Percentiles rank a stretch among this genome's conserved stretches.
These are phyloP conservation scores for Boloria selene DNA, from an alignment of 2,888 invertebrate species.

Conservation along the genomic window DNA sequence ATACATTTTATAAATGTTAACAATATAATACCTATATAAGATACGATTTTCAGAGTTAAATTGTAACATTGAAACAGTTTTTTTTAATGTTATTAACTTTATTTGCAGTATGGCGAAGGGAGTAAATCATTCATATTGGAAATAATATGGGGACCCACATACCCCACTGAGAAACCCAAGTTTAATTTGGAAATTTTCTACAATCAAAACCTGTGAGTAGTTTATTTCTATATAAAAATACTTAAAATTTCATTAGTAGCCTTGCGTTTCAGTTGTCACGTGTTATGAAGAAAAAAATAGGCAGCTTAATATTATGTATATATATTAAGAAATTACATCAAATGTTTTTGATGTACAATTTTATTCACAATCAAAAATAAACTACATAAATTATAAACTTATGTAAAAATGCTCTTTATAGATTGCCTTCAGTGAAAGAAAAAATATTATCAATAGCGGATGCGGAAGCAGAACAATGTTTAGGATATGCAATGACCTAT, in stretches of 20 bases:
- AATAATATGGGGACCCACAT: slow-evolving; percentile 92
- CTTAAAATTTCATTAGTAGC: too few species aligned
- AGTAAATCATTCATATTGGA: slow-evolving; percentile 94
- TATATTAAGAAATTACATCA: too few species aligned
- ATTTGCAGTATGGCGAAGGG: slow-evolving; percentile 89
- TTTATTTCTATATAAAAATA: neutral
- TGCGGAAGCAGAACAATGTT: slow-evolving; percentile 89
- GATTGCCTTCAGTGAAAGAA: slow-evolving; percentile 86
- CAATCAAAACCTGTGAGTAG: slow-evolving; percentile 93
- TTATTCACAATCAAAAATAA: too few species aligned
- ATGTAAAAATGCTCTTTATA: slow-evolving; percentile 51
- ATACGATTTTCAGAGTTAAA: too few species aligned
- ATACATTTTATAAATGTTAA: too few species aligned
- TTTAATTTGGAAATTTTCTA: slow-evolving; percentile 96
- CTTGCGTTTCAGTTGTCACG: too few species aligned
- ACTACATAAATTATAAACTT: too few species aligned
- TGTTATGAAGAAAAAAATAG: too few species aligned
- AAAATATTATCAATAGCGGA: slow-evolving; percentile 84
- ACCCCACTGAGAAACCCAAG: slow-evolving; percentile 91
- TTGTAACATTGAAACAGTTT: too few species aligned
- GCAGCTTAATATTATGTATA: too few species aligned
- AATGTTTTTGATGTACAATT: too few species aligned
- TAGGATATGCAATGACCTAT: slow-evolving; percentile 97
- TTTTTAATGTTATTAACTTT: neutral
- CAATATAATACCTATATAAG: too few species aligned